A percentile compares a stretch with the other conserved stretches of the same genome.
Evolutionary conservation across 2,797 vertebrate genomes (phyloP).

Genomic region (Sebastes oblongus): DNA sequence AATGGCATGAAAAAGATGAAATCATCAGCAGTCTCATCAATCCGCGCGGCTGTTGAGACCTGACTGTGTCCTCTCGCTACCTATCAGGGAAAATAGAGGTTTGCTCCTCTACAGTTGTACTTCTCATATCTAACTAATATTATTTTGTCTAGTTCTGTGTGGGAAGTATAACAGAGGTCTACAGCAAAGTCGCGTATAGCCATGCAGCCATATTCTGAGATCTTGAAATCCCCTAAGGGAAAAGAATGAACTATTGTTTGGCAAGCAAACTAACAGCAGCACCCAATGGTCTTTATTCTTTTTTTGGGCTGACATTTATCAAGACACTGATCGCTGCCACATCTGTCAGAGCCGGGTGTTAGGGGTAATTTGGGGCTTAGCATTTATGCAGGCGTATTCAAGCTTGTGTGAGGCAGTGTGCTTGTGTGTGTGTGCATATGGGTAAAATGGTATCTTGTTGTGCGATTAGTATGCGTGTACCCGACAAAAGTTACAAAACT

Average conservation of each 20-base stretch:
- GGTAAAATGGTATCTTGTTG: not conserved
- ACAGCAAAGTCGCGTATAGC: not conserved
- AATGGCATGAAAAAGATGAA: slow-evolving; percentile 41
- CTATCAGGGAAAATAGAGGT: slow-evolving; percentile 22
- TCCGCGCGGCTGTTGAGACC: not conserved
- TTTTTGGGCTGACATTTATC: slow-evolving; percentile 48
- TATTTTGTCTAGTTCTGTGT: not conserved
- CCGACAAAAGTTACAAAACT: not conserved
- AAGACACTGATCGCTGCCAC: slow-evolving; percentile 35
- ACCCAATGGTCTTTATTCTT: slow-evolving; percentile 24
- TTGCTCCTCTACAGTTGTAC: not conserved
- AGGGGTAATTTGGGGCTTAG: slow-evolving; percentile 24
- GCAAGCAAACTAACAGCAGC: slow-evolving; percentile 24
- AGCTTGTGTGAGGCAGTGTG: not conserved
- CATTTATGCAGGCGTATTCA: slow-evolving; percentile 12
- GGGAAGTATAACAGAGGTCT: not conserved
- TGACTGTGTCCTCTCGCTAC: not conserved
- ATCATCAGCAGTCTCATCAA: slow-evolving; percentile 33
- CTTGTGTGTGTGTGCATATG: not conserved
- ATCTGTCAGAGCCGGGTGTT: slow-evolving; percentile 33
- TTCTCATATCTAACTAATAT: not conserved
- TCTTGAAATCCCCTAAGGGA: slow-evolving; percentile 5
- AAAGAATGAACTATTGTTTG: slow-evolving; percentile 21
- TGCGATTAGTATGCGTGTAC: not conserved
- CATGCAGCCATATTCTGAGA: not conserved